Percentiles rank a stretch among this genome's conserved stretches.
These are phyloP conservation scores for Oscheius myriophilus DNA, from an alignment of 2,888 invertebrate genomes.

Conservation along the genomic window DNA sequence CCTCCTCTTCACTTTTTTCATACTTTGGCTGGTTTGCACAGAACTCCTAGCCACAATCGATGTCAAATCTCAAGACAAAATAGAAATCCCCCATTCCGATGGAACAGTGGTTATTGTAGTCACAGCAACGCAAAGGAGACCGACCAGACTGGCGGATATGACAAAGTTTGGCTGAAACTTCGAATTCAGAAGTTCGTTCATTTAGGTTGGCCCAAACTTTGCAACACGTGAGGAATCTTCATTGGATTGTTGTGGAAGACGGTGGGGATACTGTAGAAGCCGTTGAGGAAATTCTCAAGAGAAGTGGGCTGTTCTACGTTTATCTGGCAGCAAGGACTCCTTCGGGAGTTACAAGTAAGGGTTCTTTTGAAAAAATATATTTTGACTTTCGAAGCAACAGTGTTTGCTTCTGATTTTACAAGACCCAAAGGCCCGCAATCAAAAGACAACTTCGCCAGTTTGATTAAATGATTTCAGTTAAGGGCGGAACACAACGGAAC, in stretches of 20 bases:
- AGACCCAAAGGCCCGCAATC: neutral
- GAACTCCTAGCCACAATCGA: too few species aligned
- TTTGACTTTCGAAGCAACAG: too few species aligned
- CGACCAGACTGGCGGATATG: constrained; percentile 44
- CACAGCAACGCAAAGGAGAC: constrained; percentile 47
- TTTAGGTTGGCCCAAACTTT: constrained; percentile 54
- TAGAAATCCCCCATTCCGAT: neutral
- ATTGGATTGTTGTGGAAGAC: constrained; percentile 60
- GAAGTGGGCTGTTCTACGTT: constrained; percentile 40
- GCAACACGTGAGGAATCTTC: constrained; percentile 44
- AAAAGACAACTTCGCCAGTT: too few species aligned
- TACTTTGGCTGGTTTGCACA: too few species aligned
- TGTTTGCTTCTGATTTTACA: neutral
- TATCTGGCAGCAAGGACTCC: constrained; percentile 45
- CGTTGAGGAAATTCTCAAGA: constrained; percentile 38
- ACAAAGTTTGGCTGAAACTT: constrained; percentile 32
- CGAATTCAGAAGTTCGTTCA: neutral
- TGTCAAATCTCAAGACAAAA: too few species aligned
- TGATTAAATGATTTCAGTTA: constrained; percentile 25
- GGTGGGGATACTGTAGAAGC: constrained; percentile 25
- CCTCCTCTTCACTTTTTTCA: too few species aligned
- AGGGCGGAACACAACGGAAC: constrained; percentile 61
- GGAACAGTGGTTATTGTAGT: constrained; percentile 44
- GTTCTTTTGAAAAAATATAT: too few species aligned
- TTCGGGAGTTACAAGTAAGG: constrained; percentile 45